Base-by-base conservation (phyloP, 2,888 invertebrate genomes). In the Orthosia cruda region DNA sequence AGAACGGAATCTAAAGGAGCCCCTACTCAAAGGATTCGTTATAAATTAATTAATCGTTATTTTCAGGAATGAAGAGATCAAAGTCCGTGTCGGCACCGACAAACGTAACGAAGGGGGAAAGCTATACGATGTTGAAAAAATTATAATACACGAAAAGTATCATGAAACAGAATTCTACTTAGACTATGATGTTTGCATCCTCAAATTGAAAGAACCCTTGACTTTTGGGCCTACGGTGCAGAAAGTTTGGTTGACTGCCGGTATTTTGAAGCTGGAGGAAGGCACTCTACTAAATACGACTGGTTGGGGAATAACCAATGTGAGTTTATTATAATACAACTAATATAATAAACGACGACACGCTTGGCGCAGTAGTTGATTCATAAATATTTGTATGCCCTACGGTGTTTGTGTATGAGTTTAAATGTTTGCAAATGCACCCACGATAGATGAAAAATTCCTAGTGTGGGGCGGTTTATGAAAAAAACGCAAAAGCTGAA, bases 21-120 rank as follows among this genome's bases (percentile, higher is more conserved):
- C 57, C 54, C 13, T 4, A 45, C 23, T 61, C 67, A 78, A 72
- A 61, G 55, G 40, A 80, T 9, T 78, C 12, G n/a, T n/a, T n/a
- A n/a, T n/a, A n/a, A n/a, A n/a, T 32, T 32, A 5, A 32, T 32
- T 32, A n/a, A n/a, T n/a, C n/a, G n/a, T 32, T 32, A 32, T 32
- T 89, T 88, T 50, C 79, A 90, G 90, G 47, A 74, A 87, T 23
- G 70, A 77, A 55, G 45, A 75, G 4, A 90, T 77, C 71, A 91
- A 88, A 81, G 83, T 92, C 0, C 75, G 87, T 0, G 91, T 90
- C 16, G 92, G 92, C 4, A 89, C 91, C 0, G 84, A 86, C 54
- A 71, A 77, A 5, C 40, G 89, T 2, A 66, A 87, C 13, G 67
- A 83, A 54, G 87, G 83, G 0, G 91, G 32, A 32, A 32, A 32